Base-by-base conservation (phyloP, 2,113 vertebrate genomes). In the Tetrax tetrax region DNA sequence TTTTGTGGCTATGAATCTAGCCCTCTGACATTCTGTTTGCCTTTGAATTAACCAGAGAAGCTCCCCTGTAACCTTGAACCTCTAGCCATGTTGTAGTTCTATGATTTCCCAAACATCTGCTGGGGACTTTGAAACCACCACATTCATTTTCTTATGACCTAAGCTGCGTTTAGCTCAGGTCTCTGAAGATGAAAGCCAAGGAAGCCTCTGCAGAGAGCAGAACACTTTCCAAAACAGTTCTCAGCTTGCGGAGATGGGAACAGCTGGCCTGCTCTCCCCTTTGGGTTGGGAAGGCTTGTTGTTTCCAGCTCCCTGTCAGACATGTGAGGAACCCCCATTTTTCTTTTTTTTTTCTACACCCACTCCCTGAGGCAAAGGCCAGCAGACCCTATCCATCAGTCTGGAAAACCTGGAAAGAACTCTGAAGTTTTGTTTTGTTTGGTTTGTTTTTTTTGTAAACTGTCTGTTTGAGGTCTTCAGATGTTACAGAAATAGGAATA, bases 31-130 rank as follows among this genome's bases (percentile, higher is more conserved):
- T 41, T 54, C 43, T 78, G 15, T 79, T 84, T 93, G 45, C 47
- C 37, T 69, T 89, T 94, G 74, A 91, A 66, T 89, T 87, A 87
- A n/a, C 41, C 24, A 29, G 33, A 33, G 47, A 80, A 93, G 24
- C 51, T 91, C 29, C 14, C 28, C 54, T 48, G 63, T 83, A 90
- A 85, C 56, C 60, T 27, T 13, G 4, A 91, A 53, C 66, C 45
- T 89, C 47, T 25, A 56, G 6, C n/a, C 14, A 8, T 65, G 41
- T 41, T 87, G 38, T n/a, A 92, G 50, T 79, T 89, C 28, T 63
- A n/a, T 81, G 78, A 64, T 94, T 95, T 93, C 50, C 60, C 76
- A 89, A 50, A 96, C 95, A 97, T 96, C 93, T 97, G 96, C 64
- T 90, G 35, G 87, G 90, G 92, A 94, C 87, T 95, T 94, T 54